A percentile compares a stretch with the other conserved stretches of the same genome.
phyloP scores from a whole-genome alignment of 2,797 vertebrate genomes.

The Gymnoscopelus braueri region DNA sequence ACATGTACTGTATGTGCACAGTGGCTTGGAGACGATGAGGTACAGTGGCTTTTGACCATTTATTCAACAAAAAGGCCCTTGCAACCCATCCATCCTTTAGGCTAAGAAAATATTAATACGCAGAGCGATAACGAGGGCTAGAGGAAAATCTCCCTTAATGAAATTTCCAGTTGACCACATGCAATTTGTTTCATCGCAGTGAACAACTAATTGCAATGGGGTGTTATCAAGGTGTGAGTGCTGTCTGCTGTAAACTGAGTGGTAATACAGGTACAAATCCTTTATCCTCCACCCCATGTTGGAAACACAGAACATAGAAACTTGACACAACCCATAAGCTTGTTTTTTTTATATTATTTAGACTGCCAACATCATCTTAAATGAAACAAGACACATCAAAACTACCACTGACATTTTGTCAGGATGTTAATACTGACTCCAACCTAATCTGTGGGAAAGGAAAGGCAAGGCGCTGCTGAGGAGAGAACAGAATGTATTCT shows the following conservation, averaged over 20 bases:
- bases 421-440: constrained; percentile 25
- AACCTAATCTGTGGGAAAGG: constrained; percentile 3
- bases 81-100: constrained; percentile 83
- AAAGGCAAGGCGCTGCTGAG: constrained; percentile 1
- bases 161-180: constrained; percentile 92
- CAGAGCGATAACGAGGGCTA: constrained; percentile 81
- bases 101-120: constrained; percentile 87
- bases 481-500: constrained; percentile 5
- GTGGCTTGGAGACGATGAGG: constrained; percentile 52
- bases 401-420: constrained; percentile 3
- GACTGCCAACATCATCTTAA: constrained; percentile 25
- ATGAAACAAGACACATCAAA: constrained; percentile 30
- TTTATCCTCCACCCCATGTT: constrained; percentile 78
- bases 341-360: constrained; percentile 40
- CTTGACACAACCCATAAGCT: constrained; percentile 72
- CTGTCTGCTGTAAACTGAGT: constrained; percentile 86
- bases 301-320: constrained; percentile 76
- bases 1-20: constrained; percentile 25
- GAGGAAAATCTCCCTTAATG: constrained; percentile 88
- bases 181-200: constrained; percentile 87
- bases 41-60: constrained; percentile 63
- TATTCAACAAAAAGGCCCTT: constrained; percentile 73
- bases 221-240: constrained; percentile 86
- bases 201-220: constrained; percentile 86
- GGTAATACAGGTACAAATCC: constrained; percentile 83